Percentiles rank a stretch among this genome's conserved stretches.
These are phyloP conservation scores for Trachelus iudaicus DNA, from an alignment of 2,888 invertebrate genomes.

Conservation along the genomic window DNA sequence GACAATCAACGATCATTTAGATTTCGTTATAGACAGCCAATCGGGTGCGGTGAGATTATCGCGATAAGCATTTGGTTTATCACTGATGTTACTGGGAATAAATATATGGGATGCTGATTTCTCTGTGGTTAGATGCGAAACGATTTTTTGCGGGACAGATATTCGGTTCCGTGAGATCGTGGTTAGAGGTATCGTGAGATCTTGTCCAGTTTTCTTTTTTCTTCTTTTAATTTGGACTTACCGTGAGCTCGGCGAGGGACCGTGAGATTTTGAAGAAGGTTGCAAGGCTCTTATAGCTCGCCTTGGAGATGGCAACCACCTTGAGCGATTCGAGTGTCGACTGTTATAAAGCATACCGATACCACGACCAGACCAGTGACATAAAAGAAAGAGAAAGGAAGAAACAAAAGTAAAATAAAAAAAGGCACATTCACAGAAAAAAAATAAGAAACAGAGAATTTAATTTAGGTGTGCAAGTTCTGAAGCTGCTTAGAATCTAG, in stretches of 20 bases:
- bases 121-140: neutral
- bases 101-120: neutral
- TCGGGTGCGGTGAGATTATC: neutral
- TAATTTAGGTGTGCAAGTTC: neutral
- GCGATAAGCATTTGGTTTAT: neutral
- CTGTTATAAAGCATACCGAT: slow-evolving; percentile 36
- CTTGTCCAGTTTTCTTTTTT: neutral
- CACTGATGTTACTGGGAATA: neutral
- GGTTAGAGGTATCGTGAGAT: neutral
- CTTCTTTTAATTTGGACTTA: slow-evolving; percentile 30
- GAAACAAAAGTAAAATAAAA: slow-evolving; percentile 15
- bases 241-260: slow-evolving; percentile 32
- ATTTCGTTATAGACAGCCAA: neutral
- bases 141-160: neutral
- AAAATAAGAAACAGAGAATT: slow-evolving; percentile 15
- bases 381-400: slow-evolving; percentile 18
- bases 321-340: slow-evolving; percentile 48
- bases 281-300: slow-evolving; percentile 40
- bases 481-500: neutral
- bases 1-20: neutral
- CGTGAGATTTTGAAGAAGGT: slow-evolving; percentile 25
- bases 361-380: slow-evolving; percentile 24
- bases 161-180: neutral
- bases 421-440: slow-evolving; percentile 21
- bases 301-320: slow-evolving; percentile 43